These are phyloP conservation scores for Galerucella calmariensis DNA, from an alignment of 2,888 invertebrate species.

Conservation along the genomic window DNA sequence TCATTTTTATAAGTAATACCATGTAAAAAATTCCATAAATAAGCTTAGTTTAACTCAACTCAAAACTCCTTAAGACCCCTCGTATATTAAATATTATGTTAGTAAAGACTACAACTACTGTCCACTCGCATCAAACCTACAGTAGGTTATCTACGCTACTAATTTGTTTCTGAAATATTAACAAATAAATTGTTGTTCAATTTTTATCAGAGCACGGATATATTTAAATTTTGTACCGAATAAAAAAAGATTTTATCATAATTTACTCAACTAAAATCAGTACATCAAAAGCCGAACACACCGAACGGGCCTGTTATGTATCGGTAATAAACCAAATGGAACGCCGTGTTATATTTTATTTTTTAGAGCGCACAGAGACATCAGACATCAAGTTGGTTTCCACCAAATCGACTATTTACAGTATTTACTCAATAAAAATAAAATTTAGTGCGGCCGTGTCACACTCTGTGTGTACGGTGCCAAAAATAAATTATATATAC, in stretches of 20 bases:
- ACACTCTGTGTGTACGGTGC: conserved; percentile 13
- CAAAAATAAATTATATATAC: conserved; percentile 31
- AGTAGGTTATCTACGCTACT: too few species aligned
- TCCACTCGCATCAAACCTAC: too few species aligned
- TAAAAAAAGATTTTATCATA: conserved; percentile 3
- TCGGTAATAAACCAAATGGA: conserved; percentile 20
- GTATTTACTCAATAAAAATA: conserved; percentile 32
- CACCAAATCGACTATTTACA: conserved; percentile 28
- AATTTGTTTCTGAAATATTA: too few species aligned
- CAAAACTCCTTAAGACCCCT: too few species aligned
- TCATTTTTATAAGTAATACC: too few species aligned
- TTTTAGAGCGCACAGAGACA: conserved; percentile 10
- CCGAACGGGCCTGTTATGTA: conserved; percentile 14
- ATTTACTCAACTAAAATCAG: conserved; percentile 9
- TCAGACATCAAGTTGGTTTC: conserved; percentile 22
- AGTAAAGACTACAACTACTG: too few species aligned
- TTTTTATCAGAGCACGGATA: neutral
- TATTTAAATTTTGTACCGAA: neutral
- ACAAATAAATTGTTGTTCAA: neutral
- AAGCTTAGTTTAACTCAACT: too few species aligned
- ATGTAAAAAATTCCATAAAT: too few species aligned
- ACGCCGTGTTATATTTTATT: conserved; percentile 15
- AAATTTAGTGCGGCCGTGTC: conserved; percentile 23
- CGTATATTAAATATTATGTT: too few species aligned
- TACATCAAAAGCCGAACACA: conserved; percentile 9